A percentile compares a stretch with the other conserved stretches of the same genome.
Evolutionary conservation across 2,888 invertebrate species (phyloP).

Genomic region (Drosophila rubida): DNA sequence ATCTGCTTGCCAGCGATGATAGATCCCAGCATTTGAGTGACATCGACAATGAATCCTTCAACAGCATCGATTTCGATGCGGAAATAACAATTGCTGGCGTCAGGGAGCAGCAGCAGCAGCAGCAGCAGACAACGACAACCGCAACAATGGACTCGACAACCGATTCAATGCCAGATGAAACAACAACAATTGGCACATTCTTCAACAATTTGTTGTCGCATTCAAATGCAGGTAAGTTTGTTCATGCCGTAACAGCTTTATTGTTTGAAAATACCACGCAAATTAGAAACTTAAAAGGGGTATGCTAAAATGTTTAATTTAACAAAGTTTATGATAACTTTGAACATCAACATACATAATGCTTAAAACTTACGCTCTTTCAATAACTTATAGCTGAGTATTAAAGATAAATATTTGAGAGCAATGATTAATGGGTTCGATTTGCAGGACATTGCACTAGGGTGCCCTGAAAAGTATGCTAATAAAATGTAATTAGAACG

Average conservation of each 20-base stretch:
- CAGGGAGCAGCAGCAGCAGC: conserved; percentile 40
- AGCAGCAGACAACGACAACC: conserved; percentile 39
- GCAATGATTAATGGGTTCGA: too few species aligned
- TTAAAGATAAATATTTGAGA: too few species aligned
- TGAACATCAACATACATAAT: too few species aligned
- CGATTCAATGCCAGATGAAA: conserved; percentile 55
- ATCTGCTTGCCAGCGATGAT: conserved; percentile 82
- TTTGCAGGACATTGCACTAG: neutral
- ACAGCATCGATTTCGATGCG: conserved; percentile 85
- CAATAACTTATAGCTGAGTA: too few species aligned
- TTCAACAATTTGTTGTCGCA: conserved; percentile 84
- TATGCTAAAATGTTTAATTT: neutral
- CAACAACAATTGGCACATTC: conserved; percentile 84
- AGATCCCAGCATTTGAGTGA: conserved; percentile 85
- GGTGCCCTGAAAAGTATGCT: too few species aligned
- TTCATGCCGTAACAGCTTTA: conserved; percentile 31
- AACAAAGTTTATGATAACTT: too few species aligned
- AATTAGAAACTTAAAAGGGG: neutral
- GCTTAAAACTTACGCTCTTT: too few species aligned
- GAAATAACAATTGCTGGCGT: conserved; percentile 84
- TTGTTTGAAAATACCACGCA: conserved; percentile 17
- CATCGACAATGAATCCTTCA: conserved; percentile 85
- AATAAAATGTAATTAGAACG: too few species aligned
- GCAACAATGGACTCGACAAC: conserved; percentile 47
- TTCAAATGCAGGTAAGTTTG: conserved; percentile 83